Evolutionary conservation across 1,140 invertebrate species (phyloP), one percentile per base, ranked within the genome.

Genomic region (Sitodiplosis mosellana): DNA sequence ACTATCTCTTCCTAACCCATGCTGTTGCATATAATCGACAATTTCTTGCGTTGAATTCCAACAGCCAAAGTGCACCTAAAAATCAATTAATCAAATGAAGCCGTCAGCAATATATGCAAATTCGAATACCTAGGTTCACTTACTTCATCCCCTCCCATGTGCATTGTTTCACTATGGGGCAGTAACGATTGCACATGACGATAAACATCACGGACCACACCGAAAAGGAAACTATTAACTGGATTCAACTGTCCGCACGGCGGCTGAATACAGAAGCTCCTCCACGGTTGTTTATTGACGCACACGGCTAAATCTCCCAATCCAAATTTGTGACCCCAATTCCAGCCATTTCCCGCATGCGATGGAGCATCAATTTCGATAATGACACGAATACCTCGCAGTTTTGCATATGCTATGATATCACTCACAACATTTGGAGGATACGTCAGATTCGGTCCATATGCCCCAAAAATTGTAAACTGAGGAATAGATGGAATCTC

Each of bases 101-200:
- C 17, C 10, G 15, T 45, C 3, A 22, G 2, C 2, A 27, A 17
- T 22, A 12, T 11, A 27, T 45, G 20, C 6, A 27, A 22, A 27
- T n/a, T 44, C 7, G 19, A 44, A 18, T 8, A 19, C 19, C 8
- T 44, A 5, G 19, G 21, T 44, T 27, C 5, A 37, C 33, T 69
- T 36, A 86, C 81, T 68, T 91, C 87, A 65, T 91, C 87, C 2
- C 86, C 87, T 11, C 87, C 87, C 68, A 89, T 77, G 53, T 91
- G 87, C 37, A 85, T 75, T 0, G 79, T 56, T 49, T 78, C 72
- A 7, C 70, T 71, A 2, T 64, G 60, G 0, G 72, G 67, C 6
- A 74, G 62, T 15, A 70, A 44, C 33, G 77, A 71, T 1, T 77
- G 66, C 1, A 87, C 67, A 56, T 87, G 83, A 34, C 68, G 62